Percentiles rank a stretch among this genome's conserved stretches.
These are phyloP conservation scores for Sapayoa aenigma DNA, from an alignment of 2,113 vertebrate species.

Conservation along the genomic window DNA sequence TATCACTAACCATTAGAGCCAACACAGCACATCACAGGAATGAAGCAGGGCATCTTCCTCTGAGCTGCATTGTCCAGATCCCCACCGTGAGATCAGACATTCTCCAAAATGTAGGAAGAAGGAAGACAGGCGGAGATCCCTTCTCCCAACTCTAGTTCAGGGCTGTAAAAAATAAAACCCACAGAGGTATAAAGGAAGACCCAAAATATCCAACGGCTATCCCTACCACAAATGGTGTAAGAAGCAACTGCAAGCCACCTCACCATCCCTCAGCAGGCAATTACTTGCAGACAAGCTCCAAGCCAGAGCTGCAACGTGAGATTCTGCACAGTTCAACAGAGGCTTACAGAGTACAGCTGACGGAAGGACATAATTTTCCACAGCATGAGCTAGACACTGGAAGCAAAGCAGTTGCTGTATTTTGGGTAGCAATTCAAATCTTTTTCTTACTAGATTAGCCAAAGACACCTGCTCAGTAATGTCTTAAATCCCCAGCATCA, in stretches of 20 bases:
- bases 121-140: not conserved
- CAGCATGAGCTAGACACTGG: not conserved
- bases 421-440: not conserved
- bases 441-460: not conserved
- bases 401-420: not conserved
- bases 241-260: not conserved
- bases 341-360: not conserved
- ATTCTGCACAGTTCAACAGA: rapidly evolving
- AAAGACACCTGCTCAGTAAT: not conserved
- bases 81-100: not conserved
- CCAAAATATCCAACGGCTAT: not conserved
- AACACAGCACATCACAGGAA: not conserved
- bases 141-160: not conserved
- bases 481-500: not conserved
- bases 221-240: not conserved
- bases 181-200: not conserved
- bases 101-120: not conserved
- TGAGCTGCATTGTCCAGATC: not conserved
- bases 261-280: not conserved
- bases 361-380: not conserved
- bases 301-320: rapidly evolving
- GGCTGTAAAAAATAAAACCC: not conserved
- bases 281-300: not conserved
- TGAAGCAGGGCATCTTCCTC: not conserved
- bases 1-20: not conserved